phyloP scores from a whole-genome alignment of 2,113 vertebrate species.

The Thinocorus orbignyianus region DNA sequence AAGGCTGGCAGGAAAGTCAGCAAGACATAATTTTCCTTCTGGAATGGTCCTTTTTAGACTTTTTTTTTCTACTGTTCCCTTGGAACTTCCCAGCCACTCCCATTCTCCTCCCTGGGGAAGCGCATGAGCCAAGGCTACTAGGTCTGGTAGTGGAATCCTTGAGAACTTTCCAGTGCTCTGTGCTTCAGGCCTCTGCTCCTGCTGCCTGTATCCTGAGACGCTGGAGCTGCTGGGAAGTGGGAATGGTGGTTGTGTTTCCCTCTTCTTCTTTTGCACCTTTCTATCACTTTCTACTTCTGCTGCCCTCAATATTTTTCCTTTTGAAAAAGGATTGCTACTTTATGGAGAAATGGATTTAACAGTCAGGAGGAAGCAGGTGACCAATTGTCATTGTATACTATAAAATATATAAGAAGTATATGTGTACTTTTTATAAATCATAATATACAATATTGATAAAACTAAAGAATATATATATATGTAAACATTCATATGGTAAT shows the following conservation, averaged over 20 bases:
- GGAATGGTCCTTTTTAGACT: not conserved
- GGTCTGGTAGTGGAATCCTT: accelerated
- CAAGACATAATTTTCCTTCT: not conserved
- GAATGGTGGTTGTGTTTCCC: accelerated
- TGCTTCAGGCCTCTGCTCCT: not conserved
- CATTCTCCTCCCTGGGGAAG: accelerated
- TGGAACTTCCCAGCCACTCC: not conserved
- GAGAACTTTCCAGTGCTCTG: accelerated
- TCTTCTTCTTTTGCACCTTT: not conserved
- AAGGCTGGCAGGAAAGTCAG: not conserved
- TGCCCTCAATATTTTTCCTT: not conserved
- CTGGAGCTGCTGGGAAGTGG: not conserved
- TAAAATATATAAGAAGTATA: not conserved
- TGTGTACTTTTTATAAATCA: not conserved
- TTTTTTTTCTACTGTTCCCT: not conserved
- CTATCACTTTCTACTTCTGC: not conserved
- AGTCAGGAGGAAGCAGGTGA: not conserved
- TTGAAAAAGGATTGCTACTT: not conserved
- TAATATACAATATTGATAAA: not conserved
- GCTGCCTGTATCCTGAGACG: not conserved
- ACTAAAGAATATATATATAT: not conserved
- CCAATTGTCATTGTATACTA: not conserved
- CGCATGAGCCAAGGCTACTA: not conserved
- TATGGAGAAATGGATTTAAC: not conserved
- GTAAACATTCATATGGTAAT: not conserved